These are phyloP conservation scores for Ptychodera flava DNA, from an alignment of 35 echinoderm and acorn worm genomes.

Conservation along the genomic window DNA sequence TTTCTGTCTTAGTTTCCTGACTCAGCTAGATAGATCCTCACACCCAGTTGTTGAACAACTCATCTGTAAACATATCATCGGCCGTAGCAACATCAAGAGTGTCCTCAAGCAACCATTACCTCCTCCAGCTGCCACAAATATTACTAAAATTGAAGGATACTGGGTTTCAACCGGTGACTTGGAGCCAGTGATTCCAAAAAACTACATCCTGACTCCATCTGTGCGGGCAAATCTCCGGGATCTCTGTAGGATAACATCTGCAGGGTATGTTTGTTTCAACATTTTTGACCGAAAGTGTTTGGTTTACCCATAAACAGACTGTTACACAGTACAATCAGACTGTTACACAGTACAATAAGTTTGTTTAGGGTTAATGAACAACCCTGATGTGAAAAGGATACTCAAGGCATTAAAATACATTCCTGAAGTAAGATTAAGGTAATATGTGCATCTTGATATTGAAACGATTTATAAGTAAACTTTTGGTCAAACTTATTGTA, in stretches of 20 bases:
- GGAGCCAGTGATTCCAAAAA: conserved; percentile 38
- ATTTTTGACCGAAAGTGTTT: neutral
- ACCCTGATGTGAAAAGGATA: too few species aligned
- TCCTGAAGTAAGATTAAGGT: too few species aligned
- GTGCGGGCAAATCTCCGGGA: conserved; percentile 78
- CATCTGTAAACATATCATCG: conserved; percentile 70
- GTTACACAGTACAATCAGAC: neutral
- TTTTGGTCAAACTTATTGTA: too few species aligned
- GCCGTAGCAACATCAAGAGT: conserved; percentile 52
- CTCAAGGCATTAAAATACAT: too few species aligned
- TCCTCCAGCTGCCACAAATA: conserved; percentile 51
- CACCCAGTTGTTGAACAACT: conserved; percentile 81
- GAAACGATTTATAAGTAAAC: too few species aligned
- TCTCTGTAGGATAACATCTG: conserved; percentile 77
- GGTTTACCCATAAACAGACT: neutral
- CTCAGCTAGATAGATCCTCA: conserved; percentile 88
- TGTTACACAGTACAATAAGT: too few species aligned
- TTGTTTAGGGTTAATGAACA: too few species aligned
- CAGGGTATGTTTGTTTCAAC: conserved; percentile 43
- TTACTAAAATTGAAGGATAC: conserved; percentile 91
- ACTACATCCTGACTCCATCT: conserved; percentile 76
- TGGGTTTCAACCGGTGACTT: conserved; percentile 65
- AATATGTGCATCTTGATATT: too few species aligned
- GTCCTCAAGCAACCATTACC: conserved; percentile 82
- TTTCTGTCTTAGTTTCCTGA: conserved; percentile 92